Conservation (phyloP, 2,797 vertebrate species). For the Coendou prehensilis region DNA sequence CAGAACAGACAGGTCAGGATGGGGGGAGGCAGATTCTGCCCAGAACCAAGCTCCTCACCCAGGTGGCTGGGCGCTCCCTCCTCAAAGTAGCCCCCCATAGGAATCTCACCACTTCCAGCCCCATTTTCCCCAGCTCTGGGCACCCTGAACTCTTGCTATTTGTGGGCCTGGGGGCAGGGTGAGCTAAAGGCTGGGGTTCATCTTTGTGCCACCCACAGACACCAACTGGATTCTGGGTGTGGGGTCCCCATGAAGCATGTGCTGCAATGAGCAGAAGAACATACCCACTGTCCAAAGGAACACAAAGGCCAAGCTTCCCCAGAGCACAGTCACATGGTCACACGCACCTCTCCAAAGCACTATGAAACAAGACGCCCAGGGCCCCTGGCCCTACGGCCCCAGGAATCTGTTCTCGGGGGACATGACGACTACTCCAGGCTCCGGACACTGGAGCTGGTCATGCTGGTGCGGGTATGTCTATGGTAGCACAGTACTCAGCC, state of each 20-base stretch:
- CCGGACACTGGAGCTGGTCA: background rate
- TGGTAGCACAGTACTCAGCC: background rate
- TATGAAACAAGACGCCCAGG: background rate
- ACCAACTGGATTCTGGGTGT: background rate
- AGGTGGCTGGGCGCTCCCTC: background rate
- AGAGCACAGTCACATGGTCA: too few species aligned
- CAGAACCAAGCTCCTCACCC: background rate
- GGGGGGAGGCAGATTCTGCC: background rate
- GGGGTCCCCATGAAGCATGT: background rate
- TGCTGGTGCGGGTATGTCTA: background rate
- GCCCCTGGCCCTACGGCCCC: background rate
- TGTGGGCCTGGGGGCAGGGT: background rate
- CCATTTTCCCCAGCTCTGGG: background rate
- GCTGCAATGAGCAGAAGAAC: background rate
- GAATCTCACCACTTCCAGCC: background rate
- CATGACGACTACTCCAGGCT: background rate
- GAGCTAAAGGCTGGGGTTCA: background rate
- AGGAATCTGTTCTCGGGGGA: background rate
- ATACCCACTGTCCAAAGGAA: background rate
- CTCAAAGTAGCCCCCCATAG: background rate
- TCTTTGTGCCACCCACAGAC: background rate
- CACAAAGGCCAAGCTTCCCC: background rate
- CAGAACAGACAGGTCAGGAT: slow-evolving; percentile 39
- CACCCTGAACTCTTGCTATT: background rate
- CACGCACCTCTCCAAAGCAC: background rate